Evolutionary conservation across 2,888 invertebrate genomes (phyloP), one percentile per base, ranked within the genome.

Genomic region (Eristalis arbustorum): DNA sequence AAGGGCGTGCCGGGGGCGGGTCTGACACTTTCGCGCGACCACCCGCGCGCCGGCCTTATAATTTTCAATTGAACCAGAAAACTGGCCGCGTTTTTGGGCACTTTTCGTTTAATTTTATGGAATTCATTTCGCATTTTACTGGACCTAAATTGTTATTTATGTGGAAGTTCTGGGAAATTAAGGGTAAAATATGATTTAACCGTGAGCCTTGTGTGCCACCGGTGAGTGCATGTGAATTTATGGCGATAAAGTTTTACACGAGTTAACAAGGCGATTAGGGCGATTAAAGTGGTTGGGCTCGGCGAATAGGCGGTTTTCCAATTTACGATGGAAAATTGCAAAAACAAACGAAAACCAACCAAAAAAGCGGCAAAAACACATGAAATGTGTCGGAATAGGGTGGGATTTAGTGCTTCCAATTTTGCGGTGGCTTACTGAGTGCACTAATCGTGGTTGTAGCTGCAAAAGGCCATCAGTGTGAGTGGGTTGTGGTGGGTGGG

Each of bases 51-150:
- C 49, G 56, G 18, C 57, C 73, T 68, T 49, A 64, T 69, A 31
- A 78, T 77, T 77, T 77, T 83, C 73, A 78, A 83, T 78, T 83
- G 83, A 69, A 83, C 78, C 68, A 77, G 78, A 78, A 25, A 14
- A 14, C 34, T 40, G 37, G 59, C 42, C n/a, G 57, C 31, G 31
- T n/a, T 63, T 72, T n/a, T 57, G 42, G 62, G 42, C 14, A 22
- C 62, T 40, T 62, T 57, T 63, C 68, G 63, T 42, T 74, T 73
- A 68, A 74, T 83, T 69, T 73, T 37, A 68, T 63, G 68, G 56
- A 63, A 67, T 63, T 69, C 76, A 76, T 62, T 76, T 69, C 37
- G 68, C 25, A n/a, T 68, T 69, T 76, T 62, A 76, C 49, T 69
- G 68, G 31, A 18, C 74, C 74, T 74, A 74, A 63, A 74, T 80